Percentiles rank a stretch among this genome's conserved stretches.
Evolutionary conservation across 1,140 invertebrate species (phyloP).

Genomic region (Drosophila triauraria): DNA sequence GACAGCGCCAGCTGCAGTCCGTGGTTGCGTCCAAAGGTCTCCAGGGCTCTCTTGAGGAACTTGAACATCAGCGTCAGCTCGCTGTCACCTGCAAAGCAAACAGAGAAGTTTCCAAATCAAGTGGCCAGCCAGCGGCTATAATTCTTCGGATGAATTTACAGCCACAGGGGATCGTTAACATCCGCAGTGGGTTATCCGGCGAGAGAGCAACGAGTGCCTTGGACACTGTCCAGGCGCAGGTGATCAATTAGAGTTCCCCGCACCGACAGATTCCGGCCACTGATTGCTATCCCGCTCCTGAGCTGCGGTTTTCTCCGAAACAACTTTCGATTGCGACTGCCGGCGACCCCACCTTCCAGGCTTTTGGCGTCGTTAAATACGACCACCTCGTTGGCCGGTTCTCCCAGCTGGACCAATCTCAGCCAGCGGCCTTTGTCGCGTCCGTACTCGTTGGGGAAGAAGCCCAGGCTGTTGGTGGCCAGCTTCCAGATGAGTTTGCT

Average conservation of each 20-base stretch:
- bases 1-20: conserved; percentile 68
- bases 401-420: conserved; percentile 72
- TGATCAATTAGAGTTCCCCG: conserved; percentile 36
- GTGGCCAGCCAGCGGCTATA: conserved; percentile 24
- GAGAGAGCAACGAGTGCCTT: conserved; percentile 4
- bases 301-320: conserved; percentile 28
- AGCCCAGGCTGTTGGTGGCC: conserved; percentile 78
- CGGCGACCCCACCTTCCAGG: conserved; percentile 64
- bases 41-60: conserved; percentile 74
- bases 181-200: conserved; percentile 39
- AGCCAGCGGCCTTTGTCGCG: conserved; percentile 63
- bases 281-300: conserved; percentile 22
- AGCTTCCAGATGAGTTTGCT: conserved; percentile 78
- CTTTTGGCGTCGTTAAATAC: conserved; percentile 78
- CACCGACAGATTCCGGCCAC: conserved; percentile 11
- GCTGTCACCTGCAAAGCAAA: conserved; percentile 62
- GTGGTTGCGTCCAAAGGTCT: conserved; percentile 77
- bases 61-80: conserved; percentile 70
- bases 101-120: conserved; percentile 16
- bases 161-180: conserved; percentile 52
- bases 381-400: conserved; percentile 69
- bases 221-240: conserved; percentile 35
- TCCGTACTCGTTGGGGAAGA: conserved; percentile 78
- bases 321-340: conserved; percentile 37
- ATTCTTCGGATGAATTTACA: conserved; percentile 60